Evolutionary conservation across 2,113 vertebrate genomes (phyloP), one percentile per base, ranked within the genome.

Genomic region (Clarias macrocephalus): DNA sequence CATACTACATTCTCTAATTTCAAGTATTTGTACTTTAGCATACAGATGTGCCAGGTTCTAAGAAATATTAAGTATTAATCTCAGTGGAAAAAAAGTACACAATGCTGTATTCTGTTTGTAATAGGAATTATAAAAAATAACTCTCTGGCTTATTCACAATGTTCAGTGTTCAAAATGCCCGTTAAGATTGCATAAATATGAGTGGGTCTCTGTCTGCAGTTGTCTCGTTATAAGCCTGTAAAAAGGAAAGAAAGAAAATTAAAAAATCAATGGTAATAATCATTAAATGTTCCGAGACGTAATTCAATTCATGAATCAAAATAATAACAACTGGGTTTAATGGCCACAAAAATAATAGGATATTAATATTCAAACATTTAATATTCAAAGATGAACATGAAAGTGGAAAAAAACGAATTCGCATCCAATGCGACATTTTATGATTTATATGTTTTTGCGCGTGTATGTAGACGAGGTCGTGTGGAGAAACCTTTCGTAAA

Each of bases 131-230:
- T 73, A 95, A 95, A 77, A 95, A 95, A 95, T 95, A 95, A 91
- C 92, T 92, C 83, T 92, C 81, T 89, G 85, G 83, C 82, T 86
- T 86, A 88, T 91, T 91, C 91, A 93, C 91, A 89, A 72, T 94
- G 92, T 93, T 95, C 85, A 94, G 95, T 94, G 92, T 93, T 95
- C 85, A 94, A 95, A 95, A 95, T 94, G 91, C 94, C 94, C 93
- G 90, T 91, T 91, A 70, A 89, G 91, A 94, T 95, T 95, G 95
- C 94, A 95, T 96, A 95, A 94, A 93, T 88, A 92, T 94, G 91
- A 93, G 91, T 90, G 91, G 91, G 92, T 93, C 92, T 85, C 1
- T 84, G 88, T 92, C 90, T 90, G 88, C 90, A 90, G 89, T 91
- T 89, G 85, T 89, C 90, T 12, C 89, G 91, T 93, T 94, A 96